Conservation (phyloP, 92 coral and sea anemone species). For the Paramuricea clavata region DNA sequence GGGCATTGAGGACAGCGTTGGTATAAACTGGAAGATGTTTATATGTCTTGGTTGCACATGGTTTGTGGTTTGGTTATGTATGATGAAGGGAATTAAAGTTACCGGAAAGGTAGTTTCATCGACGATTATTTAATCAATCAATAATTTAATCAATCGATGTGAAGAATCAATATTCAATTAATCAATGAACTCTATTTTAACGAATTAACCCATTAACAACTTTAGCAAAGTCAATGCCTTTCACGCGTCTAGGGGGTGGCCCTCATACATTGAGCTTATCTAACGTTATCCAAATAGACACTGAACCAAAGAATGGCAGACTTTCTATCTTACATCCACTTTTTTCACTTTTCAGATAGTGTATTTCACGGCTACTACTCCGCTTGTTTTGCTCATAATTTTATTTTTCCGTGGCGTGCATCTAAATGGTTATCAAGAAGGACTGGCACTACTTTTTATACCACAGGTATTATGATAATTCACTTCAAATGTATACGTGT, state of each 20-base stretch:
- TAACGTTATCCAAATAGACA: background rate
- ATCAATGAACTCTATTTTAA: no score
- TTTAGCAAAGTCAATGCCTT: no score
- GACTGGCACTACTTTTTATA: slow-evolving; percentile 88
- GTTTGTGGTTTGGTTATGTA: slow-evolving; percentile 91
- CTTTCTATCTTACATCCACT: background rate
- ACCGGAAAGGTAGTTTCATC: slow-evolving; percentile 90
- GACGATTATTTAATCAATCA: background rate
- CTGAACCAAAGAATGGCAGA: background rate
- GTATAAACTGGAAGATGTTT: slow-evolving; percentile 91
- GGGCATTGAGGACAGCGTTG: slow-evolving; percentile 86
- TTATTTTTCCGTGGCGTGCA: slow-evolving; percentile 99
- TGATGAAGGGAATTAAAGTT: slow-evolving; percentile 95
- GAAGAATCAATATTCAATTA: no score
- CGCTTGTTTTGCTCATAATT: slow-evolving; percentile 85
- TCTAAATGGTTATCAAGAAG: slow-evolving; percentile 97
- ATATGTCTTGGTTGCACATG: slow-evolving; percentile 89
- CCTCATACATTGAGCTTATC: no score
- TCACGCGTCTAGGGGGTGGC: no score
- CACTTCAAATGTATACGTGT: no score
- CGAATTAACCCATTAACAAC: no score
- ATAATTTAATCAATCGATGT: no score
- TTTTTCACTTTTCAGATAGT: slow-evolving; percentile 76
- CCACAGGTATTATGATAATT: slow-evolving; percentile 79
- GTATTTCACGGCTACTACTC: slow-evolving; percentile 92